Base-by-base conservation (phyloP, 1,140 invertebrate species). In the Saccostrea cuccullata region DNA sequence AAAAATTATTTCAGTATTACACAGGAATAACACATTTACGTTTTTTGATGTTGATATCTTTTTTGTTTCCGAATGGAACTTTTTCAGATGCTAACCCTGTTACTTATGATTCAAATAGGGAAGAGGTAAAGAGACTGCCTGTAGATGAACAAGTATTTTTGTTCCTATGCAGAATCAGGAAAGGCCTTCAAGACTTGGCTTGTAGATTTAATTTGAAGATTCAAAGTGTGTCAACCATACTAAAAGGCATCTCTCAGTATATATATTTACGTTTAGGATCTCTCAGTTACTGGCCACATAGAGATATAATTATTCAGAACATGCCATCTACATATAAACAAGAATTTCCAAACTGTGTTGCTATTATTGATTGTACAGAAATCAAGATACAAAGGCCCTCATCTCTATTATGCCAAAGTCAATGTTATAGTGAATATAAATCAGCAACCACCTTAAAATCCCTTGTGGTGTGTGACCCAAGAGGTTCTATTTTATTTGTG, bases 231-330 rank as follows among this genome's bases (percentile, higher is more conserved):
- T 82, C 70, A 82, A 55, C 70, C 67, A 56, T 87, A 36, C 40
- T 87, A 17, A 82, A 55, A 11, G 13, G 70, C 17, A 26, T 87
- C 26, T 56, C 55, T 23, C 12, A 82, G 56, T 77, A 87, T 26
- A 87, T 87, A 55, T 87, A 87, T 87, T 70, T 26, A 23, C 30
- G 73, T 58, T 56, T 77, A 30, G 86, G 86, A 30, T 87, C 67
- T 0, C 70, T 87, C 55, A 77, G 70, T 58, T 87, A n/a, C 56
- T 87, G 70, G 86, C 86, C 86, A 55, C 73, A 82, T 77, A 47
- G 86, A 56, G 55, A 36, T 20, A 36, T 56, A 55, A 56, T 87
- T 8, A 82, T 58, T 13, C 30, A 36, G 9, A 58, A 56, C 20
- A 87, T 82, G 86, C 40, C 70, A 82, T 6, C 9, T 17, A 47